Evolutionary conservation across 2,888 invertebrate species (phyloP).

Genomic region (Polylopha cassiicola): DNA sequence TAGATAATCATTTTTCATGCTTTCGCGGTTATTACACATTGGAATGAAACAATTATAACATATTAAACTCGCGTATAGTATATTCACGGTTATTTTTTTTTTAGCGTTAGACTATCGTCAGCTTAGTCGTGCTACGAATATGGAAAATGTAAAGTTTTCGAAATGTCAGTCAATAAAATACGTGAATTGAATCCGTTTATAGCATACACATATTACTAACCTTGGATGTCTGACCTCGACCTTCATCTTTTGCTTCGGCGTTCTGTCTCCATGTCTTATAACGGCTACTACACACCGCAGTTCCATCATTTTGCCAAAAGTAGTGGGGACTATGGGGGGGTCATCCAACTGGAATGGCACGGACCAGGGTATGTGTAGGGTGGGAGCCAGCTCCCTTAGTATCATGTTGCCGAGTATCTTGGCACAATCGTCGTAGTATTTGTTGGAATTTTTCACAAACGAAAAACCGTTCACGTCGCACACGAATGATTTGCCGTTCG

Average conservation of each 20-base stretch:
- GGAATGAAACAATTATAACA: no score
- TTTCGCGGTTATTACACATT: neutral
- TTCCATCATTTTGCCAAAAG: conserved; percentile 98
- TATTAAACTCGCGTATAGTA: no score
- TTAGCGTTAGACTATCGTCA: no score
- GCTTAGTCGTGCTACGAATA: no score
- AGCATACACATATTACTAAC: conserved; percentile 70
- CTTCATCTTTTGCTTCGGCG: conserved; percentile 99
- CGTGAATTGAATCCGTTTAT: no score
- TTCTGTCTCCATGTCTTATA: conserved; percentile 98
- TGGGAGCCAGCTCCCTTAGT: conserved; percentile 94
- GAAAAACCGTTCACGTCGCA: conserved; percentile 99
- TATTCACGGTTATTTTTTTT: no score
- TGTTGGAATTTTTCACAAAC: conserved; percentile 99
- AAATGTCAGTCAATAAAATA: no score
- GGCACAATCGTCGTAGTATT: conserved; percentile 99
- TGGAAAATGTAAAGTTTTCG: no score
- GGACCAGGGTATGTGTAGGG: conserved; percentile 97
- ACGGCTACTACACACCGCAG: conserved; percentile 97
- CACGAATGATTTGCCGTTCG: conserved; percentile 98
- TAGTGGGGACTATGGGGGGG: conserved; percentile 99
- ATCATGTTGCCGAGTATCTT: conserved; percentile 99
- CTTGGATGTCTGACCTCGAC: conserved; percentile 98
- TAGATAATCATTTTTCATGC: neutral
- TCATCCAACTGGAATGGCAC: conserved; percentile 98